These are phyloP conservation scores for Drosophila pegasa DNA, from an alignment of 2,888 invertebrate genomes.

Conservation along the genomic window DNA sequence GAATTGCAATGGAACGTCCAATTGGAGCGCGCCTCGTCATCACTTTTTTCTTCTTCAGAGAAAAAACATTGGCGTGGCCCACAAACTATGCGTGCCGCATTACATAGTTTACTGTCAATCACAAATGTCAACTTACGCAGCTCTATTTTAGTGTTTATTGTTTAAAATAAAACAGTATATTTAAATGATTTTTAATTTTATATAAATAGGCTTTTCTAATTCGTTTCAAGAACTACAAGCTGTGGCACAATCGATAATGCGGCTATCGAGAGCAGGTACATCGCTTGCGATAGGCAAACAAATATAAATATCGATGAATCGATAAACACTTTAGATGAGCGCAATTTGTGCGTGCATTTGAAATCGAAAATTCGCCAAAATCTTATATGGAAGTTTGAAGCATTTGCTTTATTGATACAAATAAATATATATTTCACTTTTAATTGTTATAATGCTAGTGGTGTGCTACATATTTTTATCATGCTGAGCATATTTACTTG, in stretches of 20 bases:
- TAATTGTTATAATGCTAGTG: constrained; percentile 26
- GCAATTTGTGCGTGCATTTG: neutral
- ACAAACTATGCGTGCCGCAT: neutral
- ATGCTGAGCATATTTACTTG: constrained; percentile 50
- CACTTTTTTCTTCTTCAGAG: constrained; percentile 58
- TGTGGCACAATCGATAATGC: constrained; percentile 47
- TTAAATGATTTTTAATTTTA: constrained; percentile 17
- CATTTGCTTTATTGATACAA: constrained; percentile 37
- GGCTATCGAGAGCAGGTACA: constrained; percentile 21
- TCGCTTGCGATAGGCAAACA: neutral
- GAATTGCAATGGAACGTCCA: constrained; percentile 67
- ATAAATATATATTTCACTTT: constrained; percentile 45
- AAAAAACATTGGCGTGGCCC: constrained; percentile 35
- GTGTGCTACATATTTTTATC: constrained; percentile 17
- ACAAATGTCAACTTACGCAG: constrained; percentile 41
- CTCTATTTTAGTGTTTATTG: constrained; percentile 17
- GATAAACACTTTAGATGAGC: neutral
- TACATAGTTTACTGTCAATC: neutral
- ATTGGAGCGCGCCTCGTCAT: constrained; percentile 76
- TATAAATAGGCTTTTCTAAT: constrained; percentile 26
- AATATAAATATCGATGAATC: constrained; percentile 31
- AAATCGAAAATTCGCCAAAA: too few species aligned
- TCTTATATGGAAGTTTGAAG: constrained; percentile 31
- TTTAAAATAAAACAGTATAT: constrained; percentile 9
- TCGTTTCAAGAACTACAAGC: constrained; percentile 49